phyloP scores from a whole-genome alignment of 2,797 vertebrate genomes.

The Phoxinus dragarum region DNA sequence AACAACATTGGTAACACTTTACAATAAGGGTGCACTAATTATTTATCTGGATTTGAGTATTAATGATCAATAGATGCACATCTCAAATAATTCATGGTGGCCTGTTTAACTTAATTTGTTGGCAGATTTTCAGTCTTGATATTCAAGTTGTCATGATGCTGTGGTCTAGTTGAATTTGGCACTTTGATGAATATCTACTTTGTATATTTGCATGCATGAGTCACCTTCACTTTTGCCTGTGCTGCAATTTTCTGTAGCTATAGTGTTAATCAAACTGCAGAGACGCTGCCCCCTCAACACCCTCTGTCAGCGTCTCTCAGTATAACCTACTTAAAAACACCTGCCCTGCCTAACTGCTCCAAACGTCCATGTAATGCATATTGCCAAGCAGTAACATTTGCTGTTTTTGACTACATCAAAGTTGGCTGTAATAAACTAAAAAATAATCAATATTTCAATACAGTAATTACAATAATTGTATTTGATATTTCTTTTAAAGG shows the following conservation, averaged over 20 bases:
- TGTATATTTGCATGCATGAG: slow-evolving; percentile 25
- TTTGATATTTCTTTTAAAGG: not conserved
- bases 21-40: too few relatives aligned
- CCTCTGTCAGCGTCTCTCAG: slow-evolving; percentile 24
- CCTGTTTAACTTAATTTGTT: not conserved
- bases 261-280: slow-evolving; percentile 17
- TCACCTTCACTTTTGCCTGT: slow-evolving; percentile 40
- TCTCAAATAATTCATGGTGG: not conserved
- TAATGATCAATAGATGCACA: not conserved
- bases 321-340: slow-evolving; percentile 37
- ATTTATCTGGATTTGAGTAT: not conserved
- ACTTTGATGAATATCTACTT: slow-evolving; percentile 30
- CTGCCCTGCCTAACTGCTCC: slow-evolving; percentile 41
- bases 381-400: not conserved
- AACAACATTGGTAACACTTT: too few relatives aligned
- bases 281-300: slow-evolving; percentile 17
- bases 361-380: not conserved
- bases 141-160: not conserved
- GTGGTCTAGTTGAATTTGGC: not conserved
- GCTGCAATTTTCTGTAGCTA: slow-evolving; percentile 32
- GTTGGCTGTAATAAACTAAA: not conserved
- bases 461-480: not conserved
- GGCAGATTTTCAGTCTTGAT: not conserved
- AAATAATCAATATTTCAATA: not conserved
- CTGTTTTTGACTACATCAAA: not conserved